Evolutionary conservation across 2,888 invertebrate genomes (phyloP), one percentile per base, ranked within the genome.

Genomic region (Sipha maydis): DNA sequence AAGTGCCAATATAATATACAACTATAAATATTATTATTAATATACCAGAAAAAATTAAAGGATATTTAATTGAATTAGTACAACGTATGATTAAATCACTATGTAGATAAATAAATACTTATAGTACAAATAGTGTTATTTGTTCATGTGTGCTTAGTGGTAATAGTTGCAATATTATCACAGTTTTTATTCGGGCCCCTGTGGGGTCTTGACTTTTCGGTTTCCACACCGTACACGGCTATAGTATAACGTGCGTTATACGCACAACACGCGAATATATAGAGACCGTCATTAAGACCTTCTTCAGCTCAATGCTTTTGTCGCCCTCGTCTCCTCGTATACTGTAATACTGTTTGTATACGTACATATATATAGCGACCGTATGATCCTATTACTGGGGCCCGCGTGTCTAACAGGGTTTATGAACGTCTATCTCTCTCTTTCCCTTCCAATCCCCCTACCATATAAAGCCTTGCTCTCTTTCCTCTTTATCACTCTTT

Each of bases 361-460:
- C 25, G 25, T 61, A 61, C 5, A 19, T 25, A 61, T 48, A 61
- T 61, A 25, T 21, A 11, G 28, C 83, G 34, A 83, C 73, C 83
- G 75, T 83, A 34, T 83, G 83, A 83, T 83, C 83, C 38, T 83
- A 34, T 83, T 83, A 83, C 54, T 41, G 31, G n/a, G 34, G 19
- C 8, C 56, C 56, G 73, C 73, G n/a, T 54, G 54, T 34, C 31
- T 54, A 11, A 56, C 78, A 34, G 25, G 34, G 83, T 56, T 56
- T 75, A 56, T 56, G 31, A 73, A 56, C 73, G 75, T 31, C 3
- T 41, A 5, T 48, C 28, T 2, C 34, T 19, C n/a, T 54, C 8
- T 34, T 31, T 73, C 31, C 21, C 28, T 83, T 19, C 25, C 11
- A n/a, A 3, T 54, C 41, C 8, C 56, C 8, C 21, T 56, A 4